phyloP scores from a whole-genome alignment of 1,140 invertebrate species.

The Aphelenchoides avenae region DNA sequence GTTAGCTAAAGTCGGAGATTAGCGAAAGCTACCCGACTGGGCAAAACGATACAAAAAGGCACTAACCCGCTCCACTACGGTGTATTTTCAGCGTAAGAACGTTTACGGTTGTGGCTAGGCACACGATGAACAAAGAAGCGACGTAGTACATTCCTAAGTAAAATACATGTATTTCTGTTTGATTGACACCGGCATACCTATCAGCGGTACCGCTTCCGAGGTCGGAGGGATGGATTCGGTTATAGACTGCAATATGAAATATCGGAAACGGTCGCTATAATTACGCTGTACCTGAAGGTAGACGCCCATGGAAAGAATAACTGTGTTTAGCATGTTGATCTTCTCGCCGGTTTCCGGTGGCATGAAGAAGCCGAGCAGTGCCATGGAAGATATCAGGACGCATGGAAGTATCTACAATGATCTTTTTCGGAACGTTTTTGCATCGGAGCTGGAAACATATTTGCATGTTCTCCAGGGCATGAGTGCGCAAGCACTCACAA shows the following conservation, averaged over 20 bases:
- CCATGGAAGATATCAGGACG: constrained; percentile 78
- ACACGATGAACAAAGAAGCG: constrained; percentile 81
- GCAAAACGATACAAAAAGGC: too few relatives aligned
- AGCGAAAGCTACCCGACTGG: constrained; percentile 26
- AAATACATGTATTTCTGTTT: constrained; percentile 60
- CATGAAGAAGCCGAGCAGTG: constrained; percentile 82
- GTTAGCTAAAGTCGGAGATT: constrained; percentile 7
- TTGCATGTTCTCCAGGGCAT: too few relatives aligned
- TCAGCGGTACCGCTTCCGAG: constrained; percentile 78
- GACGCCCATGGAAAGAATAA: constrained; percentile 80
- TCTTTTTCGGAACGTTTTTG: not conserved
- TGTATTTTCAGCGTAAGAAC: constrained; percentile 73
- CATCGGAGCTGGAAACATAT: not conserved
- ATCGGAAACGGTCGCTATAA: too few relatives aligned
- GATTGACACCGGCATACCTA: too few relatives aligned
- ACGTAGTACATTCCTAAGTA: constrained; percentile 78
- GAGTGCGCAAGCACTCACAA: too few relatives aligned
- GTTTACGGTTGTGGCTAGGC: constrained; percentile 78
- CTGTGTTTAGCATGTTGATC: constrained; percentile 70
- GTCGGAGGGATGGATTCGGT: constrained; percentile 80
- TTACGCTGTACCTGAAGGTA: too few relatives aligned
- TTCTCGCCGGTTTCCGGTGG: constrained; percentile 85
- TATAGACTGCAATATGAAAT: constrained; percentile 81
- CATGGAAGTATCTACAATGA: constrained; percentile 67
- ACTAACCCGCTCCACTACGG: constrained; percentile 70